Percentiles rank a stretch among this genome's conserved stretches.
phyloP scores from a whole-genome alignment of 2,888 invertebrate species.

The Dolomedes plantarius region DNA sequence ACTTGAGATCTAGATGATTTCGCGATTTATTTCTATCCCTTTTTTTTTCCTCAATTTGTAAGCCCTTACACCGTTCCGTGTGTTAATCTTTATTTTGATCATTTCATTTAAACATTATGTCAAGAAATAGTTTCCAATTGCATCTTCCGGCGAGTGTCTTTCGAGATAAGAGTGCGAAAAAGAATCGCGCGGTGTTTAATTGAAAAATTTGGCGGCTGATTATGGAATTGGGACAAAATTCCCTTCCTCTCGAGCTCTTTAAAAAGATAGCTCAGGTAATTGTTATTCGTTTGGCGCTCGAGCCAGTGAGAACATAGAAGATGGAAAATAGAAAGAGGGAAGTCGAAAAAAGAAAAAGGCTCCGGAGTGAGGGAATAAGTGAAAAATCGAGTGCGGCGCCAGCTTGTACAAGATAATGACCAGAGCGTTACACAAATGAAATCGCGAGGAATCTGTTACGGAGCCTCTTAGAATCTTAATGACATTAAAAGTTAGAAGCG shows the following conservation, averaged over 20 bases:
- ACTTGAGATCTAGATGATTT: too few species aligned
- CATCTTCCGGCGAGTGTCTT: background rate
- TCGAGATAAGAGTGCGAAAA: background rate
- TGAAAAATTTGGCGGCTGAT: background rate
- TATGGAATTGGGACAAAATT: slow-evolving; percentile 6
- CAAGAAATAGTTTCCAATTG: background rate
- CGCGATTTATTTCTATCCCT: background rate
- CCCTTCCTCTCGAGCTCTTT: background rate
- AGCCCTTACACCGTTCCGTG: background rate
- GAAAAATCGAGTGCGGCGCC: slow-evolving; percentile 25
- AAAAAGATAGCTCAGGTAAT: background rate
- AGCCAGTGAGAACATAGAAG: background rate
- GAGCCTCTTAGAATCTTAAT: slow-evolving; percentile 55
- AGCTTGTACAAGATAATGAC: slow-evolving; percentile 61
- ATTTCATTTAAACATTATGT: background rate
- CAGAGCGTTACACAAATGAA: slow-evolving; percentile 57
- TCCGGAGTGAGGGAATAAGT: background rate
- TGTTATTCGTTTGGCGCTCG: background rate
- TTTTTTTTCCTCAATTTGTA: background rate
- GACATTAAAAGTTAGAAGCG: slow-evolving; percentile 61
- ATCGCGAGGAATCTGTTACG: slow-evolving; percentile 59
- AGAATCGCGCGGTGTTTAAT: background rate
- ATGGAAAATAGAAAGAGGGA: slow-evolving; percentile 19
- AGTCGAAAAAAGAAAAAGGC: background rate
- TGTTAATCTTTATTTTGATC: background rate